Evolutionary conservation across 2,797 vertebrate species (phyloP), one percentile per base, ranked within the genome.

Genomic region (Nyctibius grandis): DNA sequence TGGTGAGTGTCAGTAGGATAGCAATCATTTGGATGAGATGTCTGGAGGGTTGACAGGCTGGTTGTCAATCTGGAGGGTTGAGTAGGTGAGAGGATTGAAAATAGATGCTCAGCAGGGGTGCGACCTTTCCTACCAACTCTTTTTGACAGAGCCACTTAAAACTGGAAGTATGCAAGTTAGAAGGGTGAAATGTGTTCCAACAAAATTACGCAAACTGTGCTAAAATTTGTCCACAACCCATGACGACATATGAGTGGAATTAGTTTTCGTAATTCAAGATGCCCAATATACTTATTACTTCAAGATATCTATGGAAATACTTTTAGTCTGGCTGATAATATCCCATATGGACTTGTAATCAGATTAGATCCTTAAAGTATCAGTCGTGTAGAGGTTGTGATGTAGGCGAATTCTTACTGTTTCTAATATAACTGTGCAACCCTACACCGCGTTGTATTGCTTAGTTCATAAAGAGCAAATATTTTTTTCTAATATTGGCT

Each of bases 81-180:
- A 73, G 44, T 59, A 84, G 76, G 88, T 86, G 76, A 80, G 53
- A 81, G n/a, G 28, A 83, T 4, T 88, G 79, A 63, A 96, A 91
- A 81, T 54, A 78, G 85, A 75, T 84, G 64, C 85, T 92, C 69
- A 81, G 79, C 83, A 81, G 65, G 87, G 82, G 42, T 84, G 63
- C 3, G 36, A 74, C 88, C 79, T 93, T 91, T 94, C 72, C 69
- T 54, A 83, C 48, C 57, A 92, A 53, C 18, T 16, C 17, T 47
- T 94, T 93, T 72, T 83, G 76, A 91, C 73, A 92, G 61, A 94
- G 20, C 25, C 64, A 59, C 87, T 92, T 91, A 84, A 94, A 92
- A 89, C 14, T 92, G 61, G 25, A 83, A 83, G 9, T 44, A 68
- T 86, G 73, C 29, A 83, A 88, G 88, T 95, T 31, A 91, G 61